These are phyloP conservation scores for Leiothrix lutea DNA, from an alignment of 2,113 vertebrate genomes.

Conservation along the genomic window DNA sequence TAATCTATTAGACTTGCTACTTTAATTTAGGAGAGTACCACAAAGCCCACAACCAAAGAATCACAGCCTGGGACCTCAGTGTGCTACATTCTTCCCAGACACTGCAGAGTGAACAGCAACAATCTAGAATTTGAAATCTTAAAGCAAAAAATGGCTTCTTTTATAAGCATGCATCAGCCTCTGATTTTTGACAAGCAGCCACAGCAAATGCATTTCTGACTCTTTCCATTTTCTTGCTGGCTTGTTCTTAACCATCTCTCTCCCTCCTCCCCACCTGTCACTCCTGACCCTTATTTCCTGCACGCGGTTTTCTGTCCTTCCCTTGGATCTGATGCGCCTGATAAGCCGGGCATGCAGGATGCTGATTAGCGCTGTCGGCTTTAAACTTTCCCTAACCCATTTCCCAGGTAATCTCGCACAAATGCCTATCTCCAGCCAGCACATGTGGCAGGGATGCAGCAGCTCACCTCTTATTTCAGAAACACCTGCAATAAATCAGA, in stretches of 20 bases:
- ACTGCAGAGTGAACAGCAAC: neutral
- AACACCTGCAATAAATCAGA: neutral
- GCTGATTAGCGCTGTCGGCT: neutral
- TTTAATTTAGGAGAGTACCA: neutral
- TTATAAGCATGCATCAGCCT: neutral
- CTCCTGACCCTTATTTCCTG: constrained; percentile 22
- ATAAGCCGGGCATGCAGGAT: neutral
- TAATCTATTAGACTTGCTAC: neutral
- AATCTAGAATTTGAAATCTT: neutral
- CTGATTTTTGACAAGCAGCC: constrained; percentile 18
- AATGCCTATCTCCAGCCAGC: neutral
- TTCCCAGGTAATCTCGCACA: constrained; percentile 11
- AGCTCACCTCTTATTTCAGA: constrained; percentile 10
- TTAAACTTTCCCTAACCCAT: neutral
- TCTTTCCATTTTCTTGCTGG: neutral
- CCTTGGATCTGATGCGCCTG: neutral
- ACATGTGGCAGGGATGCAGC: neutral
- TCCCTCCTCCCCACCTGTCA: neutral
- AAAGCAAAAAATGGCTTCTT: neutral
- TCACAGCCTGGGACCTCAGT: neutral
- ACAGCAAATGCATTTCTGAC: neutral
- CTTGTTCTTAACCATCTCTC: neutral
- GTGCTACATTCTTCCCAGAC: neutral
- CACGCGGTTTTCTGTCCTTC: neutral
- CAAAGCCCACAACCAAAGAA: neutral